These are phyloP conservation scores for Propithecus coquereli DNA, from an alignment of 2,113 vertebrate species.

Conservation along the genomic window DNA sequence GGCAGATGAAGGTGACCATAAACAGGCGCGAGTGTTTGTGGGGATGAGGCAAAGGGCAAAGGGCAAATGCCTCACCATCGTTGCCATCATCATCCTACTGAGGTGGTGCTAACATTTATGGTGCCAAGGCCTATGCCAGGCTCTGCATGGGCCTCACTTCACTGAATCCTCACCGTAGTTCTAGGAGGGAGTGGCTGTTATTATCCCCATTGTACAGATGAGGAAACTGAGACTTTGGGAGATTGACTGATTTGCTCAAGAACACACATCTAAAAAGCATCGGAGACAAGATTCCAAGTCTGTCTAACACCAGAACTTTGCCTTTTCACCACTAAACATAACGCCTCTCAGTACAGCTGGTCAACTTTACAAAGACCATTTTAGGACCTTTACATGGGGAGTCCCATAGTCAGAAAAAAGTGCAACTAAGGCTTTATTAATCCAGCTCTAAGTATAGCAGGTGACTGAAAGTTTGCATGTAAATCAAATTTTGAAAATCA, in stretches of 20 bases:
- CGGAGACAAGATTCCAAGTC: background rate
- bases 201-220: no score
- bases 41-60: background rate
- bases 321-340: background rate
- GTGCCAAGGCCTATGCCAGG: background rate
- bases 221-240: background rate
- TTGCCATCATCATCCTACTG: background rate
- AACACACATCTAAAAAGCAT: background rate
- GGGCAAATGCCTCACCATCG: no score
- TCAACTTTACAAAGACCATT: background rate
- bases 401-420: background rate
- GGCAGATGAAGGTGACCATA: background rate
- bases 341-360: background rate
- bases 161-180: background rate
- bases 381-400: background rate
- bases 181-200: background rate
- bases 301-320: background rate
- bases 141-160: background rate
- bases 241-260: background rate
- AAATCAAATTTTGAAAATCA: constrained; percentile 27
- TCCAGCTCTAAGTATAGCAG: background rate
- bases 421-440: background rate
- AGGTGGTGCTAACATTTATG: background rate
- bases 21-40: background rate
- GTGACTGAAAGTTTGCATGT: background rate